These are phyloP conservation scores for Athene noctua DNA, from an alignment of 2,113 vertebrate species.

Conservation along the genomic window DNA sequence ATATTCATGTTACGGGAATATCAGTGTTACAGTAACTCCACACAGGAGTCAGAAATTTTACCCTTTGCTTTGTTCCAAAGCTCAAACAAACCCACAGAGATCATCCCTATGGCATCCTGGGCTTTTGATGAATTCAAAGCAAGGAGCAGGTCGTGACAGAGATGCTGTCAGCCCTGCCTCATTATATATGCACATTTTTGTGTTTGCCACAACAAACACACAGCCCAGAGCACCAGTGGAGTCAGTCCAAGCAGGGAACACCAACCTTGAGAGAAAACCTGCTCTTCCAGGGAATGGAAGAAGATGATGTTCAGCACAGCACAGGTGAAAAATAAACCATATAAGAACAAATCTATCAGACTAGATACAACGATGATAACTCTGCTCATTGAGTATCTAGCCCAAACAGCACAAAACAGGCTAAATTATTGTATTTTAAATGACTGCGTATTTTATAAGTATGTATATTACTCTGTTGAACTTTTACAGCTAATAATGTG, in stretches of 20 bases:
- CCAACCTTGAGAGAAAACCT: neutral
- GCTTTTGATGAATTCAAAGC: neutral
- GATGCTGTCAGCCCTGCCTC: neutral
- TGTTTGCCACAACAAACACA: neutral
- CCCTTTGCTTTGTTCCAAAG: neutral
- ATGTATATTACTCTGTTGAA: neutral
- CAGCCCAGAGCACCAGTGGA: neutral
- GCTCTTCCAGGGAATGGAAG: neutral
- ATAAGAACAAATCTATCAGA: neutral
- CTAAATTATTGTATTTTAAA: neutral
- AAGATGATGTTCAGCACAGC: neutral
- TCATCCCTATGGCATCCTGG: neutral
- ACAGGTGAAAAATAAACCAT: neutral
- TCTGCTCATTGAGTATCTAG: neutral
- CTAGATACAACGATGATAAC: neutral
- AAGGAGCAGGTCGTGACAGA: neutral
- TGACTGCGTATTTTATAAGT: neutral
- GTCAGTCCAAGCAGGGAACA: neutral
- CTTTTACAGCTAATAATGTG: neutral
- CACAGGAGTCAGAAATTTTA: neutral
- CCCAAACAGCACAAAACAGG: neutral
- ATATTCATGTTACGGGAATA: neutral
- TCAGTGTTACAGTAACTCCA: neutral
- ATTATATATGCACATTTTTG: neutral
- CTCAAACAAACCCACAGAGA: neutral